Base-by-base conservation (phyloP, 2,888 invertebrate species). In the Masnerella sp. region DNA sequence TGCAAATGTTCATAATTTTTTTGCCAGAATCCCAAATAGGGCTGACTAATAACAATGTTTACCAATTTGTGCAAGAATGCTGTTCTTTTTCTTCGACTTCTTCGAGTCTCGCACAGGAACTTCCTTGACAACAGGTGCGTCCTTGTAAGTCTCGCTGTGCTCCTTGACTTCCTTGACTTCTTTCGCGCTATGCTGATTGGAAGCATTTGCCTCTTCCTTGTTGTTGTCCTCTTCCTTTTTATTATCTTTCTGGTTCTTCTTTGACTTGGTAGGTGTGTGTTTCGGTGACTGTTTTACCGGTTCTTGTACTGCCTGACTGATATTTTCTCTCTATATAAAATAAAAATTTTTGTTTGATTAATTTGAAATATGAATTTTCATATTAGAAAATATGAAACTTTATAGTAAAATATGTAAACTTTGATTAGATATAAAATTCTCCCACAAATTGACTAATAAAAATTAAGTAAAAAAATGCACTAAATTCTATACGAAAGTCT, bases 11-110 rank as follows among this genome's bases (percentile, higher is more conserved):
- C n/a, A n/a, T n/a, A n/a, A n/a, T n/a, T n/a, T n/a, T n/a, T n/a
- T n/a, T n/a, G n/a, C n/a, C n/a, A n/a, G n/a, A n/a, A n/a, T n/a
- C n/a, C n/a, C n/a, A n/a, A n/a, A n/a, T n/a, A n/a, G n/a, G n/a
- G n/a, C n/a, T n/a, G n/a, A n/a, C n/a, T n/a, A n/a, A n/a, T n/a
- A n/a, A n/a, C n/a, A n/a, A n/a, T n/a, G n/a, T n/a, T n/a, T 84
- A 90, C 90, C 88, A 77, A 90, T 88, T 81, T 90, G 90, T 67
- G 90, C 89, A 36, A 90, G 84, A 32, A 89, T 87, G 76, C 92
- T 92, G 79, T 89, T 90, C 82, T 90, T 91, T 86, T 90, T 91
- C 83, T 91, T 91, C 80, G 90, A 90, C 78, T 89, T 90, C 77
- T 85, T 87, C 2, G 85, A 79, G 36, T 86, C 87, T 43, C 86